Percentiles rank a stretch among this genome's conserved stretches.
Conservation (phyloP, 2,888 invertebrate species). For the Cacoxenus indagator region DNA sequence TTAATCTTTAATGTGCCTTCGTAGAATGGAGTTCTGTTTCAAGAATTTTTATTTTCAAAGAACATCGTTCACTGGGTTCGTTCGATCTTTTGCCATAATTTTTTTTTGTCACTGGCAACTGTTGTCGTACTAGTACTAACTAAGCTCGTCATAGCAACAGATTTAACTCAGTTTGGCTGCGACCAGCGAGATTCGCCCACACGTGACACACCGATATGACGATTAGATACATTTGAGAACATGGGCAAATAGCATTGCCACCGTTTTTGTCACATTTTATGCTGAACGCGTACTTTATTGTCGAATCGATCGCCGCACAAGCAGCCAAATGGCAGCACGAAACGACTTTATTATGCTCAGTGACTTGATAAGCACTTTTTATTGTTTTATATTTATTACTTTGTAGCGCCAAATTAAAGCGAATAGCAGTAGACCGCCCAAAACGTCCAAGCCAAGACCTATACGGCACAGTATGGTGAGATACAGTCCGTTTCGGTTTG, state of each 20-base stretch:
- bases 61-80: too few species aligned
- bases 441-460: too few species aligned
- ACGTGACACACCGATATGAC: not conserved
- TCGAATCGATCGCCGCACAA: not conserved
- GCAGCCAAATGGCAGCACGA: not conserved
- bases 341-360: conserved; percentile 3
- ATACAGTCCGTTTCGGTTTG: too few species aligned
- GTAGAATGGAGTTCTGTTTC: too few species aligned
- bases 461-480: too few species aligned
- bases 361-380: conserved; percentile 10
- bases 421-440: not conserved
- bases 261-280: not conserved
- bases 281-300: not conserved
- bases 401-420: not conserved
- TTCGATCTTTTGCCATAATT: too few species aligned
- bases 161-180: too few species aligned
- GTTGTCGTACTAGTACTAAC: too few species aligned
- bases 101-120: too few species aligned
- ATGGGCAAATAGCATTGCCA: conserved; percentile 6
- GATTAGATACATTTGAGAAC: not conserved
- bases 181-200: not conserved
- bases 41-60: too few species aligned
- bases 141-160: too few species aligned
- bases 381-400: conserved; percentile 1
- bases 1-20: too few species aligned